Base-by-base conservation (phyloP, 2,888 invertebrate species). In the Aporophyla lueneburgensis region DNA sequence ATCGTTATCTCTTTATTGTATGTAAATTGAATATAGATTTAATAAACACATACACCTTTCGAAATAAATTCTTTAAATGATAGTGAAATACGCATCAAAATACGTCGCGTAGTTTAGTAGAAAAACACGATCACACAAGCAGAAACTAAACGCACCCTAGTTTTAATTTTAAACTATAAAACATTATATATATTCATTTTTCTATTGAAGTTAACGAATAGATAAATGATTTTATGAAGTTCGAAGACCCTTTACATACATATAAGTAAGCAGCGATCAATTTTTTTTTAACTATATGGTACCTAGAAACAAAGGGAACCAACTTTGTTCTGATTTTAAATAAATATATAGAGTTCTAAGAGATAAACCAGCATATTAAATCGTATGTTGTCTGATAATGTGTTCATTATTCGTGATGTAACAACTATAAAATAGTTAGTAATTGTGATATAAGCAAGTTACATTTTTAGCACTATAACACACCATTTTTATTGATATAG, bases 351-450 rank as follows among this genome's bases (percentile, higher is more conserved):
- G 12, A 40, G 10, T 27, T 27, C 12, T 19, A 16, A 46, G 58
- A 53, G 40, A 68, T 68, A 68, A 76, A 62, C 24, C 16, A 9
- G 7, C 46, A 40, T n/a, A 27, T 49, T 65, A 24, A 68, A 54
- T 75, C 40, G 16, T 68, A n/a, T 81, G 46, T 51, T 27, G 24
- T 63, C 67, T 43, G 80, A 80, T 78, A 78, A 71, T n/a, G 27
- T 54, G 67, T 40, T 63, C 56, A 53, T 59, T 76, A 80, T 33
- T 62, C 10, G 61, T 81, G 76, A 78, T 76, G 78, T 67, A 81
- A 78, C 24, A 76, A 67, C 76, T 53, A 81, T 67, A 56, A 75
- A 67, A 76, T 62, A 56, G 43, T n/a, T 59, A 74, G 21, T 78
- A 51, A 67, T 33, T 62, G 43, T 75, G 78, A 75, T 62, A 62